These are phyloP conservation scores for Melipona beecheii DNA, from an alignment of 2,888 invertebrate genomes.

Conservation along the genomic window DNA sequence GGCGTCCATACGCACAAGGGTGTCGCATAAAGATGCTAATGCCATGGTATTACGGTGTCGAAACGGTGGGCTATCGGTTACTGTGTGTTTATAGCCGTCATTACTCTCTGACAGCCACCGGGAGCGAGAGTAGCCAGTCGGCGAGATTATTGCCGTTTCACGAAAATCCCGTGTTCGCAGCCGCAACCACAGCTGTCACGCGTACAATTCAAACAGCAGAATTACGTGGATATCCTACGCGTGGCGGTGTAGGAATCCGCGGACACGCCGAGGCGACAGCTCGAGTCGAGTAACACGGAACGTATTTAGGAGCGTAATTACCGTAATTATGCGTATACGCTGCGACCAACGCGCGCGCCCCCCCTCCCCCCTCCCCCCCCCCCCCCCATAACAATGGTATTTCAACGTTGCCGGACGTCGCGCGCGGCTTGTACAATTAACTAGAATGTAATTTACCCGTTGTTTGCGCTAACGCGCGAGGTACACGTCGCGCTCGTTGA, in stretches of 20 bases:
- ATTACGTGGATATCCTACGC: conserved; percentile 41
- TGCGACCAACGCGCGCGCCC: not conserved
- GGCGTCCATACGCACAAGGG: conserved; percentile 19
- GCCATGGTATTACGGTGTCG: conserved; percentile 70
- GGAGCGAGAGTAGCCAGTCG: conserved; percentile 45
- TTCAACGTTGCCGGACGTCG: not conserved
- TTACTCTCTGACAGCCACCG: conserved; percentile 68
- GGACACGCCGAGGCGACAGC: not conserved
- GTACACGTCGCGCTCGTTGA: not conserved
- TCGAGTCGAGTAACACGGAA: not conserved
- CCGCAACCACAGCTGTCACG: conserved; percentile 54
- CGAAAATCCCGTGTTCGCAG: conserved; percentile 54
- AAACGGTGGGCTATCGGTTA: conserved; percentile 64
- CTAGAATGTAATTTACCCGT: conserved; percentile 4
- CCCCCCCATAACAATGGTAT: conserved; percentile 11
- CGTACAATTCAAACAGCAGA: conserved; percentile 37
- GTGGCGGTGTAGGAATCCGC: conserved; percentile 7
- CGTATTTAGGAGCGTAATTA: conserved; percentile 30
- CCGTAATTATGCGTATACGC: conserved; percentile 26
- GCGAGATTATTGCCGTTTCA: conserved; percentile 66
- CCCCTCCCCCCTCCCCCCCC: too few relatives aligned
- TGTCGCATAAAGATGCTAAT: conserved; percentile 72
- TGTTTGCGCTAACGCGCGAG: not conserved
- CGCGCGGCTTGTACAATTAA: conserved; percentile 12
- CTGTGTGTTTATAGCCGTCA: conserved; percentile 67